Evolutionary conservation across 2,888 invertebrate genomes (phyloP).

Genomic region (Acrobasis suavella): DNA sequence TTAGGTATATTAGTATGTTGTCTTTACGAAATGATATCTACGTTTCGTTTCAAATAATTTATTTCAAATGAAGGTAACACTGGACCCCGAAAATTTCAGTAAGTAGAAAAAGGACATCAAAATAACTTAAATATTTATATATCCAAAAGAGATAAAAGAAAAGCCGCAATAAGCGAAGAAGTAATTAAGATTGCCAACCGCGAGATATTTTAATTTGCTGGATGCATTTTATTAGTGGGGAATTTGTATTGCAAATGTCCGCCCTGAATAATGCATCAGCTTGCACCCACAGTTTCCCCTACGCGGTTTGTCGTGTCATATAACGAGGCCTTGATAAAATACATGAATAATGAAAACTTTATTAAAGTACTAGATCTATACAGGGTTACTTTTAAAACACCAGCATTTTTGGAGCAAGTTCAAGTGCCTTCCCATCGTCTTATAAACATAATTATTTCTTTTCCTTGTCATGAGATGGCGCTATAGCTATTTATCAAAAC

Average conservation of each 20-base stretch:
- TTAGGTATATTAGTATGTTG: too few species aligned
- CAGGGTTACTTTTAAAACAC: too few species aligned
- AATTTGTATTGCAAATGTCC: slow-evolving; percentile 29
- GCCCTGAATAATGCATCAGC: slow-evolving; percentile 21
- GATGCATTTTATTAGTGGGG: slow-evolving; percentile 26
- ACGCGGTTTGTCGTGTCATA: background rate
- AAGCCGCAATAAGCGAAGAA: slow-evolving; percentile 9
- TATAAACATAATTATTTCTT: too few species aligned
- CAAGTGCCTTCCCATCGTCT: too few species aligned
- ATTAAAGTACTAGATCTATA: background rate
- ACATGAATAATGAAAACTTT: slow-evolving; percentile 18
- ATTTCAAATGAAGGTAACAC: too few species aligned
- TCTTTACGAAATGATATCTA: too few species aligned
- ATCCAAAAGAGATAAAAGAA: background rate
- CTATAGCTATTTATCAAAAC: too few species aligned
- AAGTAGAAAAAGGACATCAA: too few species aligned
- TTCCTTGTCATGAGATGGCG: too few species aligned
- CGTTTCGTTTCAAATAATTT: too few species aligned
- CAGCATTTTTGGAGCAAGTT: too few species aligned
- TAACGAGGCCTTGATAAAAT: slow-evolving; percentile 1
- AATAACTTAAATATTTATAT: too few species aligned
- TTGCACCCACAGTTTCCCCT: slow-evolving; percentile 6
- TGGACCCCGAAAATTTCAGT: background rate
- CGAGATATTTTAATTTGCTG: slow-evolving; percentile 25
- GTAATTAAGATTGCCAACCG: slow-evolving; percentile 20